Conservation (phyloP, 2,113 vertebrate species). For the Callionymus lyra region DNA sequence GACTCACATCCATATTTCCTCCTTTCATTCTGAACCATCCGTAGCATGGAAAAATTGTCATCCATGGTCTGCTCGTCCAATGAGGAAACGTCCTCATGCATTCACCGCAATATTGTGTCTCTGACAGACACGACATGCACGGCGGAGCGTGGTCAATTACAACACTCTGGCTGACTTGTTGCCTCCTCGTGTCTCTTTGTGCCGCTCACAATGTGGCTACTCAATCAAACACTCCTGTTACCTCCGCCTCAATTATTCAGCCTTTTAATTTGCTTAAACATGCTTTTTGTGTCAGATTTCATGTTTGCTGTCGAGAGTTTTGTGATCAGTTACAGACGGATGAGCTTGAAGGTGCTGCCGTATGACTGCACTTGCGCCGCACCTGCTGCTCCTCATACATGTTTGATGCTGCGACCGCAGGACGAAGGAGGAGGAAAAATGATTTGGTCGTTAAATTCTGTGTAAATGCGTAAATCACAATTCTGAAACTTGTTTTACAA, state of each 20-base stretch:
- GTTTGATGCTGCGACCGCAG: no score
- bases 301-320: constrained; percentile 40
- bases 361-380: no score
- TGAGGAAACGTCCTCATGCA: constrained; percentile 35
- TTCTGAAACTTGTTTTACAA: no score
- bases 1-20: constrained; percentile 9
- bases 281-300: constrained; percentile 50
- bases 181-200: constrained; percentile 46
- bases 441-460: no score
- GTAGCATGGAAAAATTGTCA: constrained; percentile 29
- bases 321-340: constrained; percentile 26
- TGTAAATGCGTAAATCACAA: no score
- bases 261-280: constrained; percentile 57
- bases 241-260: constrained; percentile 59
- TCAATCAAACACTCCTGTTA: constrained; percentile 59
- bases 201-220: constrained; percentile 43
- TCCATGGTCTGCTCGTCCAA: constrained; percentile 30
- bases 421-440: no score
- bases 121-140: constrained; percentile 26
- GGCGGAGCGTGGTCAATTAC: constrained; percentile 44
- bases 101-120: constrained; percentile 20
- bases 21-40: constrained; percentile 9
- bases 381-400: no score
- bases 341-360: constrained; percentile 13
- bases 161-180: constrained; percentile 40